These are phyloP conservation scores for Lates calcarifer DNA, from an alignment of 2,113 vertebrate species.

Conservation along the genomic window DNA sequence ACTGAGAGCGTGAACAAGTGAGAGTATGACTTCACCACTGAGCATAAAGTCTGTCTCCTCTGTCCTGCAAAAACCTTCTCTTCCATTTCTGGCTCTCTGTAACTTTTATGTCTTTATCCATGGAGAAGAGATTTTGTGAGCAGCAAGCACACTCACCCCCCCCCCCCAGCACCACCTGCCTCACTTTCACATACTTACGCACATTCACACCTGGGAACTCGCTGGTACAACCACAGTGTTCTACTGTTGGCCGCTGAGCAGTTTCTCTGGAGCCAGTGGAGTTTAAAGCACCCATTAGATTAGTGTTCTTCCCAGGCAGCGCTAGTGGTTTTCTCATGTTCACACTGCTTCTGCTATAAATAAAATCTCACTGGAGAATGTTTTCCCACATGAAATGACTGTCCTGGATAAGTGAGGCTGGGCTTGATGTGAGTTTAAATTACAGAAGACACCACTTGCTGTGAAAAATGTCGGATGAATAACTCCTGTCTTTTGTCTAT, in stretches of 20 bases:
- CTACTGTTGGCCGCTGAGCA: slow-evolving; percentile 26
- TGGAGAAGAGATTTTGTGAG: slow-evolving; percentile 50
- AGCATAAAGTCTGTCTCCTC: slow-evolving; percentile 24
- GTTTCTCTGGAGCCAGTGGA: slow-evolving; percentile 13
- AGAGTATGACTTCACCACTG: not conserved
- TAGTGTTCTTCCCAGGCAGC: not conserved
- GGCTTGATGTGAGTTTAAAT: not conserved
- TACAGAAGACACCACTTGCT: not conserved
- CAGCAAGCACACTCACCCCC: not conserved
- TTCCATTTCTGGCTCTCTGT: slow-evolving; percentile 3
- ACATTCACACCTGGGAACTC: slow-evolving; percentile 50
- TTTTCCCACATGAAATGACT: slow-evolving; percentile 8
- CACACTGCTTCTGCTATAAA: not conserved
- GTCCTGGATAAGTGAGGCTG: not conserved
- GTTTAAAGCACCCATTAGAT: slow-evolving; percentile 21
- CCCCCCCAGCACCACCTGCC: not conserved
- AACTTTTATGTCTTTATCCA: slow-evolving; percentile 63
- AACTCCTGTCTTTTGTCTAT: not conserved
- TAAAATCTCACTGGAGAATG: not conserved
- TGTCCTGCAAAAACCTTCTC: slow-evolving; percentile 33
- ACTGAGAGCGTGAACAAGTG: slow-evolving; percentile 39
- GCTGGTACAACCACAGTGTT: not conserved
- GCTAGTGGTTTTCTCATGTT: not conserved
- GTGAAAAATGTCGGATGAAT: slow-evolving; percentile 1
- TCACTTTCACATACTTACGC: slow-evolving; percentile 18